phyloP scores from a whole-genome alignment of 2,888 invertebrate genomes.

The Trissolcus japonicus region DNA sequence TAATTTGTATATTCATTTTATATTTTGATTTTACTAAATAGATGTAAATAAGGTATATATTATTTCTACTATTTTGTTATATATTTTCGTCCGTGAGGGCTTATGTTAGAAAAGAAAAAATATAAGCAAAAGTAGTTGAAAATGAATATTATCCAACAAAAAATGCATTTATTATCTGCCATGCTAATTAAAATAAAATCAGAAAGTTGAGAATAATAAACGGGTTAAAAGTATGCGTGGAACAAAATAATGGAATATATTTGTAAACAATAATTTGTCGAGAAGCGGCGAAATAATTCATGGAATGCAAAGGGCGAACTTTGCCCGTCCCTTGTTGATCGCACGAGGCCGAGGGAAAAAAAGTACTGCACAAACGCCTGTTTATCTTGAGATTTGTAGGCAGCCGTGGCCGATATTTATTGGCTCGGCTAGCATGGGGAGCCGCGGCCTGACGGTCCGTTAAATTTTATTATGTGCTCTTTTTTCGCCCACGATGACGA shows the following conservation, averaged over 20 bases:
- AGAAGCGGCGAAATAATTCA: conserved; percentile 47
- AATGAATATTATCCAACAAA: too few species aligned
- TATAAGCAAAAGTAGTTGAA: too few species aligned
- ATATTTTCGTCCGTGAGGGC: conserved; percentile 20
- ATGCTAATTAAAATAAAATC: conserved; percentile 24
- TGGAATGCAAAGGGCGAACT: conserved; percentile 56
- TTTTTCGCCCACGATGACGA: conserved; percentile 51
- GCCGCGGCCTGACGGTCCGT: conserved; percentile 67
- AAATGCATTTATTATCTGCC: neutral
- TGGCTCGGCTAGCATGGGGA: conserved; percentile 59
- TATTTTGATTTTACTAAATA: too few species aligned
- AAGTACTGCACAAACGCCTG: conserved; percentile 67
- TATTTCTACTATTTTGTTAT: neutral
- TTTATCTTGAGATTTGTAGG: conserved; percentile 74
- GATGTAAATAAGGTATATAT: too few species aligned
- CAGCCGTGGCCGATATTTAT: conserved; percentile 71
- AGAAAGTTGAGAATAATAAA: conserved; percentile 38
- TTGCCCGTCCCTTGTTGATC: conserved; percentile 34
- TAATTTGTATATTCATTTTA: too few species aligned
- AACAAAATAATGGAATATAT: conserved; percentile 41
- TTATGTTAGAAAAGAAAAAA: too few species aligned
- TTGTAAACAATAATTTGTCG: conserved; percentile 52
- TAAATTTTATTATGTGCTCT: conserved; percentile 70
- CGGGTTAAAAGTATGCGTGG: conserved; percentile 43
- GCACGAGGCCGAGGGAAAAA: conserved; percentile 62